Evolutionary conservation across 1,140 invertebrate genomes (phyloP), one percentile per base, ranked within the genome.

Genomic region (Polypedilum pembai): DNA sequence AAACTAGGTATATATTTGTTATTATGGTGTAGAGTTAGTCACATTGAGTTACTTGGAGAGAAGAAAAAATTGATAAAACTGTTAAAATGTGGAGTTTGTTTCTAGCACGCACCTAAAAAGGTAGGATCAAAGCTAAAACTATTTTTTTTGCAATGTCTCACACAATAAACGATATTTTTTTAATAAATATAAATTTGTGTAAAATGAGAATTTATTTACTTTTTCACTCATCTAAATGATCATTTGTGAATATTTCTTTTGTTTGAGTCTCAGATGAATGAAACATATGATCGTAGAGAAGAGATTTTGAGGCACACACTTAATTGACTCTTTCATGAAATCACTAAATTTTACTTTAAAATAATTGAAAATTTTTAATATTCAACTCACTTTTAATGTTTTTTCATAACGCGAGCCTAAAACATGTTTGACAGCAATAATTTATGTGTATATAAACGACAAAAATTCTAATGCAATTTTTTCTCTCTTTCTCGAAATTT

Each of bases 31-130:
- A 33, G 24, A 33, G 24, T 33, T 33, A 33, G 24, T 5, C 1
- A 33, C 24, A 3, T 33, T 3, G 45, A 12, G 45, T 17, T 2
- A 56, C 45, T 56, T 15, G 45, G 45, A 56, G n/a, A 56, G 8
- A 10, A 20, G 18, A 69, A n/a, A 69, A 69, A 69, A 69, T 69
- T 69, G 65, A 69, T 69, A 69, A 69, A 69, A 69, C 65, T 69
- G 8, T 18, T 20, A 20, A 69, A 69, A 33, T 3, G 24, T 33
- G 1, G 1, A 33, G 24, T 20, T 69, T 12, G 17, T 69, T 20
- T 20, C 15, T n/a, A 69, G 65, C 65, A 69, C 65, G 65, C 65
- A 69, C 65, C 65, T 8, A 20, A 69, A 69, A 69, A 5, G 65
- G 45, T 4, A 56, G 45, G 45, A 56, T 56, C 45, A 56, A 56